phyloP scores from a whole-genome alignment of 2,797 vertebrate species.

The Argya squamiceps region DNA sequence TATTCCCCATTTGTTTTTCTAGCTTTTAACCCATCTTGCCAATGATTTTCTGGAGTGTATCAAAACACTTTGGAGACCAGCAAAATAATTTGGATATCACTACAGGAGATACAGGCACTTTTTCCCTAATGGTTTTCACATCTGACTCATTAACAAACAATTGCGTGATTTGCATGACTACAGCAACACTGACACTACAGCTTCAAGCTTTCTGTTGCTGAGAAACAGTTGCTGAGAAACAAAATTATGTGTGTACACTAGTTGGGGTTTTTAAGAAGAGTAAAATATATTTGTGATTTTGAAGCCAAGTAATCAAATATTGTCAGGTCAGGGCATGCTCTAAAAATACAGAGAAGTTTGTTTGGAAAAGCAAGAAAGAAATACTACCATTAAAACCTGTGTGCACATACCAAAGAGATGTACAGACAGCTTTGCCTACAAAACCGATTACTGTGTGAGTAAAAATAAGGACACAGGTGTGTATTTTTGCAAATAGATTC shows the following conservation, averaged over 20 bases:
- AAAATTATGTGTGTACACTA: fast-evolving
- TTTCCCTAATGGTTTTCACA: neutral
- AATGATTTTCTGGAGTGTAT: neutral
- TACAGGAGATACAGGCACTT: fast-evolving
- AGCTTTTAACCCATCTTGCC: neutral
- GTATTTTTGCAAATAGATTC: neutral
- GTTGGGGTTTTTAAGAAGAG: neutral
- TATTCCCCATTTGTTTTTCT: neutral
- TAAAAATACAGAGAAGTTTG: neutral
- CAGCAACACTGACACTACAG: neutral
- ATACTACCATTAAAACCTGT: neutral
- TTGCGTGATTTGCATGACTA: neutral
- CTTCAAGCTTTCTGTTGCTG: neutral
- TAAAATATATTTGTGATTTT: neutral
- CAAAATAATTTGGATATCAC: neutral
- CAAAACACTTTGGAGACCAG: neutral
- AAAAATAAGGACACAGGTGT: neutral
- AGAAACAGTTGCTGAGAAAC: neutral
- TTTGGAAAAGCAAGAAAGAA: neutral
- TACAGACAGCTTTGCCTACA: neutral
- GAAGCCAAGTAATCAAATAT: neutral
- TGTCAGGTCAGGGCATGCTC: neutral
- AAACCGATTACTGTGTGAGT: neutral
- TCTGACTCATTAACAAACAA: neutral
- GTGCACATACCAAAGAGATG: fast-evolving